phyloP scores from a whole-genome alignment of 2,113 vertebrate genomes.

The Xenopus laevis region DNA sequence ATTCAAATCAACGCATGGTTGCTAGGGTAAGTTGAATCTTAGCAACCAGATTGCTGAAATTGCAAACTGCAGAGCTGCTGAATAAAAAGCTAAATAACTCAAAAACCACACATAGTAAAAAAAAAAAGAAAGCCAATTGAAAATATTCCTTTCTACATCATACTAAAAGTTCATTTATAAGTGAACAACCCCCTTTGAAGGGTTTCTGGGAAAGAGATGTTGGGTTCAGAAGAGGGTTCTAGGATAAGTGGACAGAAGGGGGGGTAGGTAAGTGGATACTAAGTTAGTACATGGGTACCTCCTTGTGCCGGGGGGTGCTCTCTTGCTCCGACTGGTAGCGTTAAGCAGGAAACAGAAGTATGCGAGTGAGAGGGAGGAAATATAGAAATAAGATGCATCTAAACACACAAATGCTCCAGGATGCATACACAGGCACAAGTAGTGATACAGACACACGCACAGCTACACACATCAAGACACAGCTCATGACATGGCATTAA shows the following conservation, averaged over 20 bases:
- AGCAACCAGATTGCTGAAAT: no score
- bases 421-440: conserved; percentile 4
- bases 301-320: conserved; percentile 90
- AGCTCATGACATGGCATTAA: no score
- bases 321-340: conserved; percentile 88
- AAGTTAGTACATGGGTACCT: conserved; percentile 73
- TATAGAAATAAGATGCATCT: conserved; percentile 11
- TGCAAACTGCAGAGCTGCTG: no score
- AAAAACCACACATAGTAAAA: no score
- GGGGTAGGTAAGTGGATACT: conserved; percentile 33
- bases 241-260: conserved; percentile 5
- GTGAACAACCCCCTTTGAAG: no score
- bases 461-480: background rate
- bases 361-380: conserved; percentile 38
- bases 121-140: no score
- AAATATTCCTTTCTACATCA: no score
- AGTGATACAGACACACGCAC: background rate
- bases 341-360: conserved; percentile 46
- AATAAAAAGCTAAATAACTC: no score
- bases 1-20: no score
- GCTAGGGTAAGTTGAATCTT: no score
- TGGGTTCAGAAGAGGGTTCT: conserved; percentile 3
- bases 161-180: no score
- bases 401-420: background rate
- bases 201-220: conserved; percentile 10